Base-by-base conservation (phyloP, 2,113 vertebrate species). In the Apistogramma diplotaenia region DNA sequence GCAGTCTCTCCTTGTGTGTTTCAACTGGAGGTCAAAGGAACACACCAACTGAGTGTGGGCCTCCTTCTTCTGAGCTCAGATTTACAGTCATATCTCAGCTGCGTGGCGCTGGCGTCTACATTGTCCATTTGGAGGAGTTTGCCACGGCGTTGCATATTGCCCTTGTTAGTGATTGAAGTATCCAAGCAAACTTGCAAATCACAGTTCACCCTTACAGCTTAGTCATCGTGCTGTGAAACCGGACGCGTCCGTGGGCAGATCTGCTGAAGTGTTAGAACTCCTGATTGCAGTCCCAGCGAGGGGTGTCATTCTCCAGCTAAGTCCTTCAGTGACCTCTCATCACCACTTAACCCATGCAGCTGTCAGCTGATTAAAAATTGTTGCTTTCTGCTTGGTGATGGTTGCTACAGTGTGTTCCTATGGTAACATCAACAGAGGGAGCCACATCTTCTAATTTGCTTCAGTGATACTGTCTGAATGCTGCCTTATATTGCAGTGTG, bases 351-450 rank as follows among this genome's bases (percentile, higher is more conserved):
- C 51, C 67, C n/a, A 21, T n/a, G 49, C 53, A 31, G 25, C 3
- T 25, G 40, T 43, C 70, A 78, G 55, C 16, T 55, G 37, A 79
- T 27, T 62, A 51, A 43, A 37, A 72, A 58, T 37, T 2, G 1
- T 56, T 60, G 19, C 53, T 83, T 65, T 78, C 37, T 74, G 19
- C 8, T 67, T 18, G 57, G 31, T 16, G 23, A 60, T 18, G 51
- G 51, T 49, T 67, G 82, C 85, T 70, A 37, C 23, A 56, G 51
- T 79, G 81, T 74, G 81, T 90, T 78, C 57, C 89, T 61, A 86
- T 91, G 82, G 85, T 56, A 86, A 89, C 88, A 60, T 83, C 89
- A 86, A 89, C 78, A 84, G 84, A 76, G 43, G 75, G 58, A 83
- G 78, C 60, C 56, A 79, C 80, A 78, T 81, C 67, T 21, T 85